Conservation (phyloP, 2,888 invertebrate species). For the Tetranychus piercei region DNA sequence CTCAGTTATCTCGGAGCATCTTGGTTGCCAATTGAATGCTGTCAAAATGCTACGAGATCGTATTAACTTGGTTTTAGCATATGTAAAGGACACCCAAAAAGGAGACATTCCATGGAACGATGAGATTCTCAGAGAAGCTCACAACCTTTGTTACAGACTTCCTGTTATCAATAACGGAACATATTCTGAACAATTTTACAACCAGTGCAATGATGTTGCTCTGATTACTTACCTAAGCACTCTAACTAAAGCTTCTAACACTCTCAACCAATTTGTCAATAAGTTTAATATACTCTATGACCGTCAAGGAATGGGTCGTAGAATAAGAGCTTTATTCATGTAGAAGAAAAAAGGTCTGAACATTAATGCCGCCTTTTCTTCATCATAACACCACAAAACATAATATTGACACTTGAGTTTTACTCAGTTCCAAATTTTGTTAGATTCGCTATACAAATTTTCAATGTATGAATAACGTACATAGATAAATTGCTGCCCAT, state of each 20-base stretch:
- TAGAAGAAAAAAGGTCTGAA: constrained; percentile 6
- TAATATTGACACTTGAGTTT: too few species aligned
- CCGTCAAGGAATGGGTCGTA: constrained; percentile 41
- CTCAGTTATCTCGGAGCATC: constrained; percentile 60
- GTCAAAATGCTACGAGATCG: constrained; percentile 92
- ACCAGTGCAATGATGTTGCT: constrained; percentile 60
- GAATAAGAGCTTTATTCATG: constrained; percentile 26
- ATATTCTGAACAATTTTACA: constrained; percentile 83
- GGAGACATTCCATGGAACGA: constrained; percentile 62
- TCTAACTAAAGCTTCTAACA: constrained; percentile 87
- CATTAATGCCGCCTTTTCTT: too few species aligned
- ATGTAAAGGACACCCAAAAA: constrained; percentile 69
- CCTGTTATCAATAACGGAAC: constrained; percentile 64
- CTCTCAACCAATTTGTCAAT: constrained; percentile 83
- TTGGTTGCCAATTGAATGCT: constrained; percentile 83
- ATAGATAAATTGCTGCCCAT: too few species aligned
- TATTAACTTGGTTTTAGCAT: constrained; percentile 70
- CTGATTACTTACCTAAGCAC: constrained; percentile 87
- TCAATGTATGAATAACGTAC: too few species aligned
- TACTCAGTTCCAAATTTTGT: too few species aligned
- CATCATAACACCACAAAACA: too few species aligned
- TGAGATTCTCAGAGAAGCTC: constrained; percentile 74
- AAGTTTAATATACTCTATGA: constrained; percentile 89
- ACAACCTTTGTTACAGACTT: constrained; percentile 72
- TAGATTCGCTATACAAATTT: too few species aligned